Conservation (phyloP, 2,888 invertebrate genomes). For the Coecobrya sp. region DNA sequence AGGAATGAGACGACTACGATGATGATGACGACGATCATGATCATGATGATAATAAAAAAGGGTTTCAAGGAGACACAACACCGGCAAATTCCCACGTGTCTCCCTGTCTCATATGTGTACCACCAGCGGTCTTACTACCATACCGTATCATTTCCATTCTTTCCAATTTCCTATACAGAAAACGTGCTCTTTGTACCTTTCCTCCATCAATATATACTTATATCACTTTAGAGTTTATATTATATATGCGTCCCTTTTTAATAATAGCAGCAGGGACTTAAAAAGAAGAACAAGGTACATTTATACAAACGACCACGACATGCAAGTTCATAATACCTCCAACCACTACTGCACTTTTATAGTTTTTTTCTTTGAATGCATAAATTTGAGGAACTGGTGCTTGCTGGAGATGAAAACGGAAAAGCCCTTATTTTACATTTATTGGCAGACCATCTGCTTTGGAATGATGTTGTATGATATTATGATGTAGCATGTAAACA, state of each 20-base stretch:
- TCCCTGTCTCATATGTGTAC: constrained; percentile 64
- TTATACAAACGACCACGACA: neutral
- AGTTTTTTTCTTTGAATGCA: neutral
- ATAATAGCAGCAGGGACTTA: constrained; percentile 9
- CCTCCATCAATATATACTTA: neutral
- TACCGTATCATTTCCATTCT: constrained; percentile 30
- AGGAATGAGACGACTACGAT: constrained; percentile 49
- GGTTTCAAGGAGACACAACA: constrained; percentile 76
- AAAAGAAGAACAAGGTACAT: neutral
- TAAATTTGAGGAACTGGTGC: neutral
- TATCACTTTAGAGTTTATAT: neutral
- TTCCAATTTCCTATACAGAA: constrained; percentile 6
- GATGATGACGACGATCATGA: neutral
- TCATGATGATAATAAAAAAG: constrained; percentile 65
- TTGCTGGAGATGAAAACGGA: constrained; percentile 21
- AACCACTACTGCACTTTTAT: neutral
- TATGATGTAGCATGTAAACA: no score
- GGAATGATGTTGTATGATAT: no score
- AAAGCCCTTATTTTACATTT: constrained; percentile 31
- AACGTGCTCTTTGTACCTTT: neutral
- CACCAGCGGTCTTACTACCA: neutral
- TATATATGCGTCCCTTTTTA: neutral
- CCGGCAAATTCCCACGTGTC: constrained; percentile 84
- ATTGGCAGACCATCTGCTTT: no score
- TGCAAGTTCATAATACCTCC: neutral